Conservation (phyloP, 1,140 invertebrate genomes). For the Carcinoscorpius rotundicauda region DNA sequence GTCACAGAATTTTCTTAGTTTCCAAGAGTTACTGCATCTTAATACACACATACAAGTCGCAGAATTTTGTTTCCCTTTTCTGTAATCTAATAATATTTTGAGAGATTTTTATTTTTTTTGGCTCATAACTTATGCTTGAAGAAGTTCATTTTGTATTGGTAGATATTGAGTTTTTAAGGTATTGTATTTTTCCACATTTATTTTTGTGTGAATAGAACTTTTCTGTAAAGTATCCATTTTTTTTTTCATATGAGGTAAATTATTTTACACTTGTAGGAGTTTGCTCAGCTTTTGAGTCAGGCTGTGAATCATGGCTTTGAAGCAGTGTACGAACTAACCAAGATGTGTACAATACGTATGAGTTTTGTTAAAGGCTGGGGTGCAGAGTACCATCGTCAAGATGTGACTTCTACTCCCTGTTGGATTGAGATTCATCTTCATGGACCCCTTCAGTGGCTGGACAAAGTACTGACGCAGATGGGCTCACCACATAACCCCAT, state of each 20-base stretch:
- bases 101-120: no score
- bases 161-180: no score
- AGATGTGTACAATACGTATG: slow-evolving; percentile 54
- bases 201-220: not conserved
- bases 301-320: slow-evolving; percentile 35
- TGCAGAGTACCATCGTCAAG: slow-evolving; percentile 92
- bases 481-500: slow-evolving; percentile 79
- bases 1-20: no score
- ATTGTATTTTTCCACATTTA: no score
- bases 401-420: slow-evolving; percentile 88
- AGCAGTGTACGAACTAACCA: slow-evolving; percentile 38
- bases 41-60: no score
- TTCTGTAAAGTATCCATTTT: not conserved
- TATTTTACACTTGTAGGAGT: slow-evolving; percentile 16
- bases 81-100: no score
- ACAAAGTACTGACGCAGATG: slow-evolving; percentile 85
- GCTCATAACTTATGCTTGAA: no score
- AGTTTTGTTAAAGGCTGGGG: slow-evolving; percentile 98
- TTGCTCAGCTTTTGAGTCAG: slow-evolving; percentile 31
- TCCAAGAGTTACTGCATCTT: no score
- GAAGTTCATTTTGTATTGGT: no score
- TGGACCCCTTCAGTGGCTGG: slow-evolving; percentile 80
- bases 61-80: no score
- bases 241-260: not conserved
- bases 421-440: slow-evolving; percentile 92